These are phyloP conservation scores for Oncorhynchus mykiss DNA, from an alignment of 2,113 vertebrate species.

Conservation along the genomic window DNA sequence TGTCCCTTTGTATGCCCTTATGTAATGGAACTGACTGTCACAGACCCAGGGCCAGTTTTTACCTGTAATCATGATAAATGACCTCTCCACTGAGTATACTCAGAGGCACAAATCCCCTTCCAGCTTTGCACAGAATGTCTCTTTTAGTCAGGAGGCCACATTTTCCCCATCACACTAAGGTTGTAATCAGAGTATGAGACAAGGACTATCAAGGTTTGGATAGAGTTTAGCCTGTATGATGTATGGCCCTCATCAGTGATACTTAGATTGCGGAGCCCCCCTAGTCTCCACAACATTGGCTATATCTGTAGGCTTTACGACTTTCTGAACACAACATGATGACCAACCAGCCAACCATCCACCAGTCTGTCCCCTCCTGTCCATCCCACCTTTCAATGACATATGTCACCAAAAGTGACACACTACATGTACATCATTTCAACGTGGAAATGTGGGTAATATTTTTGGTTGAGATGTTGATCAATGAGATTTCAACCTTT, in stretches of 20 bases:
- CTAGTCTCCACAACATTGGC: background rate
- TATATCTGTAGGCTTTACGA: background rate
- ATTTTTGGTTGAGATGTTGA: too few species aligned
- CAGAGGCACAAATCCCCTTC: background rate
- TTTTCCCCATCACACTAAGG: background rate
- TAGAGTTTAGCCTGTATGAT: background rate
- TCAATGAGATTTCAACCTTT: too few species aligned
- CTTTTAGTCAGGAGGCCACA: background rate
- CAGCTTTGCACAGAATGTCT: background rate
- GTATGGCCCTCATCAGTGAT: background rate
- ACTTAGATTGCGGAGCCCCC: background rate
- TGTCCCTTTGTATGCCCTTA: background rate
- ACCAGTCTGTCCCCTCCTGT: background rate
- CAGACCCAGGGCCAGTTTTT: background rate
- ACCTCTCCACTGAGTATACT: background rate
- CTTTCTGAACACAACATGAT: background rate
- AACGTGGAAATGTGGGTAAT: too few species aligned
- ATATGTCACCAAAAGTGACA: too few species aligned
- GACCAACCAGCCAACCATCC: too few species aligned
- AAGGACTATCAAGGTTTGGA: background rate
- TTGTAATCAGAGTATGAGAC: background rate
- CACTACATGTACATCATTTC: too few species aligned
- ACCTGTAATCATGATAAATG: slow-evolving; percentile 12
- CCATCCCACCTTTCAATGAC: background rate
- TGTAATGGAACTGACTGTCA: background rate